Evolutionary conservation across 2,797 vertebrate species (phyloP).

Genomic region (Trachops cirrhosus): DNA sequence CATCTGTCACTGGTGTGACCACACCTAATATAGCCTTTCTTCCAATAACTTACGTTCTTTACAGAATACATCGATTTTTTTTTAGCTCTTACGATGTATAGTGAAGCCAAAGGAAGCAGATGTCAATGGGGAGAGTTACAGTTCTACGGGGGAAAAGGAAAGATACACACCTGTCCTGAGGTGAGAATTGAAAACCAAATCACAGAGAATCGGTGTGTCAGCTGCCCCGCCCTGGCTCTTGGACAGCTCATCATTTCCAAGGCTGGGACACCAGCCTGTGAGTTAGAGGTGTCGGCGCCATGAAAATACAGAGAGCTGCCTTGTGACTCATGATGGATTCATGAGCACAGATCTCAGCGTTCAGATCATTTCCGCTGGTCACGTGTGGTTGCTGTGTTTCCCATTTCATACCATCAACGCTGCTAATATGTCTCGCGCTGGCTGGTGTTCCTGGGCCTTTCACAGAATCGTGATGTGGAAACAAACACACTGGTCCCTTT

Average conservation of each 20-base stretch:
- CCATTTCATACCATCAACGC: accelerated
- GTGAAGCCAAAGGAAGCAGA: too few relatives aligned
- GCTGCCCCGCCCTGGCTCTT: too few relatives aligned
- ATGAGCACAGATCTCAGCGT: too few relatives aligned
- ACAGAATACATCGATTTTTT: too few relatives aligned
- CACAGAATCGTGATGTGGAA: too few relatives aligned
- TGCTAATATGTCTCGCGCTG: too few relatives aligned
- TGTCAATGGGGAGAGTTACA: neutral
- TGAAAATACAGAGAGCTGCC: neutral
- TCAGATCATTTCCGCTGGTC: neutral
- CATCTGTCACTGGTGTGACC: too few relatives aligned
- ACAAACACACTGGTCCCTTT: too few relatives aligned
- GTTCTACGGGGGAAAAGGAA: neutral
- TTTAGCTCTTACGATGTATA: too few relatives aligned
- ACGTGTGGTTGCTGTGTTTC: accelerated
- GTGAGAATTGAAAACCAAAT: neutral
- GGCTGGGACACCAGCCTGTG: neutral
- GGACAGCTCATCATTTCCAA: neutral
- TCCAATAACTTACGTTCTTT: neutral
- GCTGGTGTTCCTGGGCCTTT: too few relatives aligned
- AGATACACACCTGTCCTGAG: neutral
- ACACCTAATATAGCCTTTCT: too few relatives aligned
- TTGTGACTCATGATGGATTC: too few relatives aligned
- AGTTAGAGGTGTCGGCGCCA: neutral
- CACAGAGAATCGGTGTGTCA: neutral